Percentiles rank a stretch among this genome's conserved stretches.
Evolutionary conservation across 2,888 invertebrate genomes (phyloP).

Genomic region (Diaperis boleti): DNA sequence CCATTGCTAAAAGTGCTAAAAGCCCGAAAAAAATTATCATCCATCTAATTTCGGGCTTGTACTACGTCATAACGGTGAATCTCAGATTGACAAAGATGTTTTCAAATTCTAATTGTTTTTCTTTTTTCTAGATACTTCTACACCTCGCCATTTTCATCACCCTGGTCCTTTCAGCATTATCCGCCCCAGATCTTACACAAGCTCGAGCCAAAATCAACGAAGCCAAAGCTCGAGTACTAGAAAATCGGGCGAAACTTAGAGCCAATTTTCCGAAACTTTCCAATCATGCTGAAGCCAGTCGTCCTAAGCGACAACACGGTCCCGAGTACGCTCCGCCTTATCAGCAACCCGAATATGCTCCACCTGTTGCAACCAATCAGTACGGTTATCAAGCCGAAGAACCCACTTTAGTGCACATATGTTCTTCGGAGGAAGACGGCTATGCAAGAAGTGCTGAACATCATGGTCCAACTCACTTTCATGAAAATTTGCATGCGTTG

Average conservation of each 20-base stretch:
- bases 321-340: not conserved
- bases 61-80: no score
- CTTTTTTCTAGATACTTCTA: slow-evolving; percentile 19
- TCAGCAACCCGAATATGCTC: no score
- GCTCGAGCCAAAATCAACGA: slow-evolving; percentile 4
- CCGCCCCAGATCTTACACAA: slow-evolving; percentile 10
- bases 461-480: not conserved
- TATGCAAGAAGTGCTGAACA: slow-evolving; percentile 9
- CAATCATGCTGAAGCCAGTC: slow-evolving; percentile 6
- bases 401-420: slow-evolving; percentile 14
- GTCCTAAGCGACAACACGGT: slow-evolving; percentile 15
- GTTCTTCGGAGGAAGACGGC: slow-evolving; percentile 15
- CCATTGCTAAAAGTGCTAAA: no score
- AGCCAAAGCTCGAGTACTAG: slow-evolving; percentile 16
- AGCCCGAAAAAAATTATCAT: no score
- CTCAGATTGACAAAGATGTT: no score
- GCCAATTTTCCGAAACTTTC: slow-evolving; percentile 15
- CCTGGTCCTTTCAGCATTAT: not conserved
- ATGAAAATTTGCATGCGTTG: no score
- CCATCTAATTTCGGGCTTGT: no score
- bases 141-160: not conserved
- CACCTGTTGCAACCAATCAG: not conserved
- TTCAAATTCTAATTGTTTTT: not conserved
- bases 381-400: not conserved
- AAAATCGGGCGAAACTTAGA: slow-evolving; percentile 2